Percentiles rank a stretch among this genome's conserved stretches.
phyloP scores from a whole-genome alignment of 2,888 invertebrate genomes.

The Acronicta psi region DNA sequence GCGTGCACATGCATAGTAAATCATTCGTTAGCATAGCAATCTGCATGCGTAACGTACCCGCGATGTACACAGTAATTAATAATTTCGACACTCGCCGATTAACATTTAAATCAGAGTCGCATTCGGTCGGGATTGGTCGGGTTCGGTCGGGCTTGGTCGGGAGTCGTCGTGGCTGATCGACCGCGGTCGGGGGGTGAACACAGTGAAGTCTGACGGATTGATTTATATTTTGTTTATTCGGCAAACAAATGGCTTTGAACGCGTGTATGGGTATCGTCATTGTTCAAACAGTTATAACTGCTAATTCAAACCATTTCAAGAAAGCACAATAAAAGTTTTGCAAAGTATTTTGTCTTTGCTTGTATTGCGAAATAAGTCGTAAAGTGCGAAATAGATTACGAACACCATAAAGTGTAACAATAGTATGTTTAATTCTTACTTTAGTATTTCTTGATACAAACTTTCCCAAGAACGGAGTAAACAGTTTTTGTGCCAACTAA shows the following conservation, averaged over 20 bases:
- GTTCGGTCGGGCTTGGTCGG: slow-evolving; percentile 58
- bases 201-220: slow-evolving; percentile 54
- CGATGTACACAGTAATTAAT: slow-evolving; percentile 83
- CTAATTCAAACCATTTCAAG: slow-evolving; percentile 17
- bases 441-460: slow-evolving; percentile 26
- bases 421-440: slow-evolving; percentile 23
- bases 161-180: slow-evolving; percentile 58
- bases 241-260: slow-evolving; percentile 37
- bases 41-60: slow-evolving; percentile 84
- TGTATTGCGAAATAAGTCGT: slow-evolving; percentile 25
- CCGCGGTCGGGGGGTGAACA: slow-evolving; percentile 51
- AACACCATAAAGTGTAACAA: slow-evolving; percentile 25
- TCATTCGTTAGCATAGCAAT: slow-evolving; percentile 87
- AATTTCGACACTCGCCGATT: slow-evolving; percentile 87
- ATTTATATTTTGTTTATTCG: slow-evolving; percentile 57
- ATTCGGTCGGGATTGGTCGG: slow-evolving; percentile 69
- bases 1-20: slow-evolving; percentile 83
- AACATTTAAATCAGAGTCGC: slow-evolving; percentile 81
- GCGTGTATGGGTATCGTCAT: slow-evolving; percentile 39
- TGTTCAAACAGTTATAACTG: slow-evolving; percentile 18
- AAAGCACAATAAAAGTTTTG: no score
- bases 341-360: not conserved
- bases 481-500: slow-evolving; percentile 35
- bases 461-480: slow-evolving; percentile 33
- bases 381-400: slow-evolving; percentile 35